Conservation (phyloP, 1,140 invertebrate genomes). For the Micrasema minimum region DNA sequence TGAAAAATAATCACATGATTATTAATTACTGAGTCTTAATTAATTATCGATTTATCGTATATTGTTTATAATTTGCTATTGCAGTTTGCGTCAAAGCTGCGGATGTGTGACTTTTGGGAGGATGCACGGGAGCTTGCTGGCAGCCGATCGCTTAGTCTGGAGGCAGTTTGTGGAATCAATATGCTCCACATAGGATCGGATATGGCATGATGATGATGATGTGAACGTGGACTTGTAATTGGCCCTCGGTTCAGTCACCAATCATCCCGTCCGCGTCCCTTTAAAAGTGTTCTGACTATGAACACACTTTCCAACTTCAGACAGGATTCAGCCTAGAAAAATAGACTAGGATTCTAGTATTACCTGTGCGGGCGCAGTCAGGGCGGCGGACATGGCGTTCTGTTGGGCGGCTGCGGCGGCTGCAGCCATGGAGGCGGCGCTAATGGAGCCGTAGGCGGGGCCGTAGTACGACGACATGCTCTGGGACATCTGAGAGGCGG, state of each 20-base stretch:
- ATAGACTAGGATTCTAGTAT: conserved; percentile 29
- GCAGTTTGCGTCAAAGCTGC: neutral
- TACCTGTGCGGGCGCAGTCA: conserved; percentile 70
- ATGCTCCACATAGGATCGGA: no score
- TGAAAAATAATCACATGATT: neutral
- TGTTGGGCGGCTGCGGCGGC: conserved; percentile 73
- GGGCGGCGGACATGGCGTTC: conserved; percentile 70
- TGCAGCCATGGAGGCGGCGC: conserved; percentile 73
- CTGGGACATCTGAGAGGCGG: conserved; percentile 70
- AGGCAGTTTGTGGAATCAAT: no score
- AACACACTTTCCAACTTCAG: neutral
- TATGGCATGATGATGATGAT: neutral
- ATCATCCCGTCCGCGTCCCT: no score
- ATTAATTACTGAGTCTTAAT: neutral
- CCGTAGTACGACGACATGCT: conserved; percentile 73
- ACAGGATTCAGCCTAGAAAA: neutral
- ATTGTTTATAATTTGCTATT: neutral
- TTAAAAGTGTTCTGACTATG: neutral
- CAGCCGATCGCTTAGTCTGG: neutral
- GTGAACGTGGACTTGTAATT: neutral
- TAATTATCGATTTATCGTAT: neutral
- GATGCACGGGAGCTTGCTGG: neutral
- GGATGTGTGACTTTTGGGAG: no score
- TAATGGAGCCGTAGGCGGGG: conserved; percentile 72
- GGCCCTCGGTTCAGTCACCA: no score